phyloP scores from a whole-genome alignment of 2,888 invertebrate genomes.

The Spodoptera picta region DNA sequence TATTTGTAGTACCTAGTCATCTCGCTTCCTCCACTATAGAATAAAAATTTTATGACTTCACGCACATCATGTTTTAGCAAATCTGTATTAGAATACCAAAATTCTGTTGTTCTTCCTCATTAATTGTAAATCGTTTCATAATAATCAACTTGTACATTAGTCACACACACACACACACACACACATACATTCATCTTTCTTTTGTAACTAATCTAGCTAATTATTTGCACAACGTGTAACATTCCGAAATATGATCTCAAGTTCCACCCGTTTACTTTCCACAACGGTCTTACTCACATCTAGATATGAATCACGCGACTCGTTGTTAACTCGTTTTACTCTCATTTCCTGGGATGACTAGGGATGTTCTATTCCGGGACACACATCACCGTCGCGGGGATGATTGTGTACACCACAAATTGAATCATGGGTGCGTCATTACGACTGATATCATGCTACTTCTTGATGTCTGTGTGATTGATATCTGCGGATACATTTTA shows the following conservation, averaged over 20 bases:
- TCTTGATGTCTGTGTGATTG: constrained; percentile 10
- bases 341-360: constrained; percentile 45
- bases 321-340: constrained; percentile 53
- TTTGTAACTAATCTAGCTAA: constrained; percentile 7
- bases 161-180: constrained; percentile 7
- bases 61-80: too few relatives aligned
- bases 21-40: background rate
- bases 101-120: too few relatives aligned
- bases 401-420: constrained; percentile 55
- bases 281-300: constrained; percentile 46
- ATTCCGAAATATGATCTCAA: constrained; percentile 13
- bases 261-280: constrained; percentile 30
- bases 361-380: constrained; percentile 54
- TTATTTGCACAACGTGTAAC: constrained; percentile 10
- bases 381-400: constrained; percentile 47
- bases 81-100: too few relatives aligned
- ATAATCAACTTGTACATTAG: constrained; percentile 1
- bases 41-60: background rate
- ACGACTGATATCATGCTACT: constrained; percentile 28
- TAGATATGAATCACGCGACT: constrained; percentile 52
- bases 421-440: constrained; percentile 63
- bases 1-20: background rate
- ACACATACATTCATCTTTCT: constrained; percentile 1
- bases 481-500: background rate
- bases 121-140: too few relatives aligned